Percentiles rank a stretch among this genome's conserved stretches.
Conservation (phyloP, 2,888 invertebrate species). For the Netelia virgata region DNA sequence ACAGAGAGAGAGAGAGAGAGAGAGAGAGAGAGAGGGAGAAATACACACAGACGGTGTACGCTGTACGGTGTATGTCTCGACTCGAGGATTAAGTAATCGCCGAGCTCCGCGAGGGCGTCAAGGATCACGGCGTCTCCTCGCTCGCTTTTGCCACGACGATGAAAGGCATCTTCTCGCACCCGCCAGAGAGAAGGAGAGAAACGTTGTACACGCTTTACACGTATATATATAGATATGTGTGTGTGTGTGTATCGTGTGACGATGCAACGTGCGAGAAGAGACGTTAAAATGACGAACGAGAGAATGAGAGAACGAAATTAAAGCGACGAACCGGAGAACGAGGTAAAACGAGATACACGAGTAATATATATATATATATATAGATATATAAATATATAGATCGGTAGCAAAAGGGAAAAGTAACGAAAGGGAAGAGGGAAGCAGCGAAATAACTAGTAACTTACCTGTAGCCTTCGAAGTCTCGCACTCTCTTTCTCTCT, state of each 20-base stretch:
- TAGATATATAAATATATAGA: background rate
- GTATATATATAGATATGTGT: background rate
- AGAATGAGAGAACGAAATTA: constrained; percentile 48
- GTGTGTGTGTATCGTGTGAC: background rate
- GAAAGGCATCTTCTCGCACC: constrained; percentile 38
- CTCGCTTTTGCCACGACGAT: constrained; percentile 51
- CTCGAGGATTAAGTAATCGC: constrained; percentile 61
- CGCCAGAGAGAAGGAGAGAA: constrained; percentile 1
- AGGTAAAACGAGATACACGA: background rate
- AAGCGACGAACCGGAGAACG: background rate
- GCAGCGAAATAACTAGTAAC: constrained; percentile 51
- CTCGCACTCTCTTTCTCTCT: constrained; percentile 42
- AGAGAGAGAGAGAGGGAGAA: background rate
- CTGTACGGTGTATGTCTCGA: constrained; percentile 47
- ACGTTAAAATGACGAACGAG: constrained; percentile 42
- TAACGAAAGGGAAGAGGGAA: constrained; percentile 23
- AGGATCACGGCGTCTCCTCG: constrained; percentile 54
- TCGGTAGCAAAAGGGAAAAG: constrained; percentile 19
- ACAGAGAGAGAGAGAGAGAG: constrained; percentile 3
- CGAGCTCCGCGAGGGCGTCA: constrained; percentile 56
- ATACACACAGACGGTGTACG: constrained; percentile 12
- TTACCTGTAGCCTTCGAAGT: constrained; percentile 34
- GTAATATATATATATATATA: background rate
- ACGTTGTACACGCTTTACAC: background rate
- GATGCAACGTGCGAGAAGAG: constrained; percentile 22